These are phyloP conservation scores for Trilocha varians DNA, from an alignment of 2,888 invertebrate genomes.

Conservation along the genomic window DNA sequence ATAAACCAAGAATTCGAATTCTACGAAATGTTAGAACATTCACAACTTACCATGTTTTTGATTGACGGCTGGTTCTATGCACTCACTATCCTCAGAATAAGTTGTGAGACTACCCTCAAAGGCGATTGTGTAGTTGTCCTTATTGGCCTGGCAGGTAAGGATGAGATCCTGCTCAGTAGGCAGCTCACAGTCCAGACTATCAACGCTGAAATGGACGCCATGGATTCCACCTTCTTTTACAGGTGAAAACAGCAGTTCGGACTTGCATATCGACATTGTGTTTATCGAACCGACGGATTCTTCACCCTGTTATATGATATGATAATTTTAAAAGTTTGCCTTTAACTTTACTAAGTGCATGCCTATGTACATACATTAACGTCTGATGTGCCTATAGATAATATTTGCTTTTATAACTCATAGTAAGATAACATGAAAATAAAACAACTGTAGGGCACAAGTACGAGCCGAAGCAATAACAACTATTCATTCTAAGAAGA, in stretches of 20 bases:
- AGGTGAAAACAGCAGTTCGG: slow-evolving; percentile 91
- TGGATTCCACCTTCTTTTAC: slow-evolving; percentile 82
- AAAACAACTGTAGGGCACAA: slow-evolving; percentile 11
- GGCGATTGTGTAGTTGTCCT: slow-evolving; percentile 95
- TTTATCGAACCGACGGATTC: slow-evolving; percentile 82
- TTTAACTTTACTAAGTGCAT: too few species aligned
- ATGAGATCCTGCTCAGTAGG: slow-evolving; percentile 88
- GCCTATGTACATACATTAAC: too few species aligned
- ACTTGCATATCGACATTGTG: slow-evolving; percentile 93
- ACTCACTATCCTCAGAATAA: slow-evolving; percentile 89
- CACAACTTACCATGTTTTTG: slow-evolving; percentile 56
- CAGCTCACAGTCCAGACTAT: slow-evolving; percentile 90
- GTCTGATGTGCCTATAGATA: too few species aligned
- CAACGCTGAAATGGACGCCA: slow-evolving; percentile 88
- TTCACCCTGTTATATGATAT: slow-evolving; percentile 70
- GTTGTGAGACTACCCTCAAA: slow-evolving; percentile 91
- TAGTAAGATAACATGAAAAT: slow-evolving; percentile 5
- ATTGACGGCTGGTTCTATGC: slow-evolving; percentile 69
- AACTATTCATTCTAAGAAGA: slow-evolving; percentile 44
- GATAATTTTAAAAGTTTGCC: too few species aligned
- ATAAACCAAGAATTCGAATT: slow-evolving; percentile 13
- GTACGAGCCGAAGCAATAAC: slow-evolving; percentile 21
- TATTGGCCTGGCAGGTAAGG: slow-evolving; percentile 92
- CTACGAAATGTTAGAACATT: neutral
- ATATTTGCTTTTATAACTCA: too few species aligned